Conservation (phyloP, 2,113 vertebrate species). For the Pelusios castaneus region DNA sequence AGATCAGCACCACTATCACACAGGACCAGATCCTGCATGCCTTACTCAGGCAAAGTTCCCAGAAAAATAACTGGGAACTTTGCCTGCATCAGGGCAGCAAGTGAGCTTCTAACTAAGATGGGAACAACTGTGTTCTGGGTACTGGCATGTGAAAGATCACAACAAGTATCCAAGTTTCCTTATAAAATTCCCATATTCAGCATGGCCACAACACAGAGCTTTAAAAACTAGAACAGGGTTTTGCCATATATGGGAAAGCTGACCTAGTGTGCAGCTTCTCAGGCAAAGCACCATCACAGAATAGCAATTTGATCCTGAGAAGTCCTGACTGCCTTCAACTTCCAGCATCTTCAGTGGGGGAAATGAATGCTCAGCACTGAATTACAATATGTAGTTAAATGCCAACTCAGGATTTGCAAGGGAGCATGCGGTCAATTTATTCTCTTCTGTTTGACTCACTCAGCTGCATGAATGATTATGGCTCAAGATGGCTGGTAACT, state of each 20-base stretch:
- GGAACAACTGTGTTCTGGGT: fast-evolving
- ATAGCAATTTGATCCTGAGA: fast-evolving
- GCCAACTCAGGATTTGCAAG: neutral
- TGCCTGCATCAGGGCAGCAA: neutral
- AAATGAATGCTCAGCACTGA: neutral
- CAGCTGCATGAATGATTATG: neutral
- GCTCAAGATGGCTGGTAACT: neutral
- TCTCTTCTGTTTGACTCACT: neutral
- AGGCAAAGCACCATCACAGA: fast-evolving
- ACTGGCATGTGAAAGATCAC: neutral
- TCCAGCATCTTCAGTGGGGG: fast-evolving
- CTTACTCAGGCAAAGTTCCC: neutral
- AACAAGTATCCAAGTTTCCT: slow-evolving; percentile 26
- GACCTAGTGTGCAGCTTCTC: neutral
- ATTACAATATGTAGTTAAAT: neutral
- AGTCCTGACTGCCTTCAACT: neutral
- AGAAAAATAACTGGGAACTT: neutral
- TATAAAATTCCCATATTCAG: slow-evolving; percentile 55
- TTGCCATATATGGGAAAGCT: slow-evolving; percentile 60
- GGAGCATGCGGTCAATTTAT: neutral
- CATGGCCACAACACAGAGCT: slow-evolving; percentile 30
- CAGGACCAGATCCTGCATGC: neutral
- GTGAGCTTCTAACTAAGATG: fast-evolving
- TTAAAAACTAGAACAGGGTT: slow-evolving; percentile 50
- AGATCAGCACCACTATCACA: neutral